These are phyloP conservation scores for Steatornis caripensis DNA, from an alignment of 2,113 vertebrate genomes.

Conservation along the genomic window DNA sequence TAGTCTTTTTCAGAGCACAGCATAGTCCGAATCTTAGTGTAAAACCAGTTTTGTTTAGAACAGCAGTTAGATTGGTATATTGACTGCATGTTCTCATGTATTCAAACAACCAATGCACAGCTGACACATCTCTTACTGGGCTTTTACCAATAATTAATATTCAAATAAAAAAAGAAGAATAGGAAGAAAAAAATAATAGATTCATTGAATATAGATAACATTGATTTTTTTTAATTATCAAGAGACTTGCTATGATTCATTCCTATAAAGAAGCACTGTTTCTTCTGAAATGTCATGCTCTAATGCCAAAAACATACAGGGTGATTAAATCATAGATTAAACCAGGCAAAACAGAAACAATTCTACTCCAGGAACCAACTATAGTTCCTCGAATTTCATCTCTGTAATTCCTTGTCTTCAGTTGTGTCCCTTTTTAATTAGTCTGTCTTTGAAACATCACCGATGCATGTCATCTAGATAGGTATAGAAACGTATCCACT, in stretches of 20 bases:
- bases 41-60: not conserved
- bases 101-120: not conserved
- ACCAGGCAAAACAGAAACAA: not conserved
- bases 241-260: not conserved
- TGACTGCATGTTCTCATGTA: not conserved
- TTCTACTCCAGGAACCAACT: not conserved
- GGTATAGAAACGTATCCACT: not conserved
- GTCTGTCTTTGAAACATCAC: not conserved
- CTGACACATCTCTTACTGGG: not conserved
- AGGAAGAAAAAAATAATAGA: not conserved
- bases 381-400: not conserved
- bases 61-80: not conserved
- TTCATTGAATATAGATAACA: not conserved
- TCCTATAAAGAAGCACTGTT: not conserved
- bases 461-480: not conserved
- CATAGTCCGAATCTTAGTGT: not conserved
- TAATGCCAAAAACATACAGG: not conserved
- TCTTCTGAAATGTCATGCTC: not conserved
- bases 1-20: not conserved
- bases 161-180: not conserved
- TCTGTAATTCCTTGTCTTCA: not conserved
- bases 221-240: not conserved
- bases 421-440: not conserved
- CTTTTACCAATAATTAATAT: not conserved
- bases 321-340: not conserved